phyloP scores from a whole-genome alignment of 2,113 vertebrate species.

The Orycteropus afer region DNA sequence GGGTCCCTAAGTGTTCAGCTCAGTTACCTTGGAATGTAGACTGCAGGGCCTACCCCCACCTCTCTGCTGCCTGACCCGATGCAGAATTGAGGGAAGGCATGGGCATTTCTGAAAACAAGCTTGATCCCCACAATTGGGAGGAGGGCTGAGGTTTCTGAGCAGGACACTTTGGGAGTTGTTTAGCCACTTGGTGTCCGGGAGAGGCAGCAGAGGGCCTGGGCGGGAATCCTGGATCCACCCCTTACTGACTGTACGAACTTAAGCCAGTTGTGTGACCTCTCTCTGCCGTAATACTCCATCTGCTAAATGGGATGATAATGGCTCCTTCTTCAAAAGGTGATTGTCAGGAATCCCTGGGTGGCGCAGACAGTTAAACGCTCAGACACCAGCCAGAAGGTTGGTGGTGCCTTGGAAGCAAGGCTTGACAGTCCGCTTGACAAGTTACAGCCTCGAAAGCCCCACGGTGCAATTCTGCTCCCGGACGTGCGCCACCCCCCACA shows the following conservation, averaged over 20 bases:
- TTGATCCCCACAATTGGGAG: not conserved
- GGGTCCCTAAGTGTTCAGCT: not conserved
- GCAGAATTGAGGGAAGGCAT: not conserved
- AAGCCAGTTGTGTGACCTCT: accelerated
- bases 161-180: accelerated
- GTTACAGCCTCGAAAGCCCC: not conserved
- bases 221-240: not conserved
- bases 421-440: not conserved
- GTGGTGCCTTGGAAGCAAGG: not conserved
- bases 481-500: too few species aligned
- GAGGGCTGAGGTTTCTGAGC: not conserved
- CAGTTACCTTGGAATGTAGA: not conserved
- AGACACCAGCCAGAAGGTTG: not conserved
- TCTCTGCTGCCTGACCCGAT: not conserved
- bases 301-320: not conserved
- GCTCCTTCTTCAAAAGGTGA: not conserved
- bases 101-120: not conserved
- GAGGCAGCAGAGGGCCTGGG: not conserved
- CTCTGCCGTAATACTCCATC: not conserved
- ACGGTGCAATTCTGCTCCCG: not conserved
- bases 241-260: not conserved
- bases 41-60: not conserved
- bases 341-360: not conserved
- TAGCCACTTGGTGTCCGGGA: not conserved
- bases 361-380: not conserved